phyloP scores from a whole-genome alignment of 1,140 invertebrate species.

The Galendromus occidentalis region DNA sequence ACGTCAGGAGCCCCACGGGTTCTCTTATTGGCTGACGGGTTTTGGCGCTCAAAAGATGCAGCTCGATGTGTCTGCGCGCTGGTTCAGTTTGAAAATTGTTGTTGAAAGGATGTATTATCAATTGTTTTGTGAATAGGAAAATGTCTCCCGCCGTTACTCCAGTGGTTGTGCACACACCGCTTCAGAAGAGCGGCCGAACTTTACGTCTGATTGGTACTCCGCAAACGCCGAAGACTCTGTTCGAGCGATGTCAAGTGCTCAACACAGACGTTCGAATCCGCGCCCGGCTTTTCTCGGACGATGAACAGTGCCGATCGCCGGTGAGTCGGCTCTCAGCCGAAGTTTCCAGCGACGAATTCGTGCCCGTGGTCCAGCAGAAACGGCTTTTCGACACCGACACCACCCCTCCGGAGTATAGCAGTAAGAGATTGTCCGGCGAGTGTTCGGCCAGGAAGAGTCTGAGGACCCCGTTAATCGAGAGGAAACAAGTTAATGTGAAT shows the following conservation, averaged over 20 bases:
- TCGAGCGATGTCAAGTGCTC: neutral
- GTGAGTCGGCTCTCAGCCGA: neutral
- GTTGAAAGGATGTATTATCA: no score
- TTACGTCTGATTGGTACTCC: neutral
- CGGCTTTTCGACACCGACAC: neutral
- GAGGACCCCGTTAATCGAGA: neutral
- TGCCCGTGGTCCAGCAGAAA: neutral
- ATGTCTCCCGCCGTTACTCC: neutral
- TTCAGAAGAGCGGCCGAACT: neutral
- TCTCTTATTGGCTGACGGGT: no score
- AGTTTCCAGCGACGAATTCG: neutral
- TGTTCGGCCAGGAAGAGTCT: neutral
- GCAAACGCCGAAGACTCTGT: neutral
- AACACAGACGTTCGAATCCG: neutral
- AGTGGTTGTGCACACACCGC: neutral
- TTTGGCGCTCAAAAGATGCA: no score
- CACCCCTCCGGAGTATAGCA: no score
- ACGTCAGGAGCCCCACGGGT: no score
- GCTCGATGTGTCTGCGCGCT: no score
- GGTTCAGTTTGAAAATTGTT: no score
- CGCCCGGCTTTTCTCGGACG: neutral
- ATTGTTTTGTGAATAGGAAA: no score
- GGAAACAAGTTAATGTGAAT: slow-evolving; percentile 7
- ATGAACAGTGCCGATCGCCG: neutral
- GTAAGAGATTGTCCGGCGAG: neutral